phyloP scores from a whole-genome alignment of 2,797 vertebrate genomes.

The Falco naumanni region DNA sequence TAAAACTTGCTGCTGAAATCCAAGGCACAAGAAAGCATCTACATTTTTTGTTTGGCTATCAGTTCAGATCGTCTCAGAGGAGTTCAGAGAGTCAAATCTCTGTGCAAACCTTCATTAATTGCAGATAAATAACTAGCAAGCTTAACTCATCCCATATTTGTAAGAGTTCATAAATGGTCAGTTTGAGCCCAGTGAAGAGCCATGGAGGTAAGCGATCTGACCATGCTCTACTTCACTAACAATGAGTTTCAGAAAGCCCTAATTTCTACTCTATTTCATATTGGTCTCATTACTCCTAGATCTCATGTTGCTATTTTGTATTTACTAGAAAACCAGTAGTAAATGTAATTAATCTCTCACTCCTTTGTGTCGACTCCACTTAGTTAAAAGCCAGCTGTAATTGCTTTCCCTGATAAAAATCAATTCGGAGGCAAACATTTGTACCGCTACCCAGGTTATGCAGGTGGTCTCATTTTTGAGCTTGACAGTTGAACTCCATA shows the following conservation, averaged over 20 bases:
- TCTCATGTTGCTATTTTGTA: background rate
- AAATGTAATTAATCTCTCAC: background rate
- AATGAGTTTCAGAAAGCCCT: background rate
- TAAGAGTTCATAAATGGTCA: background rate
- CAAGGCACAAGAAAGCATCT: background rate
- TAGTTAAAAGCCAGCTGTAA: constrained; percentile 13
- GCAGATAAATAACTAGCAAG: background rate
- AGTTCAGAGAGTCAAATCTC: background rate
- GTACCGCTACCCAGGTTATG: background rate
- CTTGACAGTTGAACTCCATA: background rate
- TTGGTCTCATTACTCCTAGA: background rate
- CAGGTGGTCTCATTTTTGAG: background rate
- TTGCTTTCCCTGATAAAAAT: background rate
- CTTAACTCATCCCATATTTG: background rate
- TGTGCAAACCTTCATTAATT: background rate
- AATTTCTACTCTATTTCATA: background rate
- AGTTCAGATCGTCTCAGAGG: background rate
- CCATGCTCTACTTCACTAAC: background rate
- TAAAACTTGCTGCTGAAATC: background rate
- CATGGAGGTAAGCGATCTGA: background rate
- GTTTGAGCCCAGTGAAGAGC: background rate
- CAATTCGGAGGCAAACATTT: background rate
- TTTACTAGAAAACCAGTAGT: background rate
- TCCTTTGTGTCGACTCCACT: background rate
- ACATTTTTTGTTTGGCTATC: background rate